Base-by-base conservation (phyloP, 2,113 vertebrate genomes). In the Formicarius rufipectus region DNA sequence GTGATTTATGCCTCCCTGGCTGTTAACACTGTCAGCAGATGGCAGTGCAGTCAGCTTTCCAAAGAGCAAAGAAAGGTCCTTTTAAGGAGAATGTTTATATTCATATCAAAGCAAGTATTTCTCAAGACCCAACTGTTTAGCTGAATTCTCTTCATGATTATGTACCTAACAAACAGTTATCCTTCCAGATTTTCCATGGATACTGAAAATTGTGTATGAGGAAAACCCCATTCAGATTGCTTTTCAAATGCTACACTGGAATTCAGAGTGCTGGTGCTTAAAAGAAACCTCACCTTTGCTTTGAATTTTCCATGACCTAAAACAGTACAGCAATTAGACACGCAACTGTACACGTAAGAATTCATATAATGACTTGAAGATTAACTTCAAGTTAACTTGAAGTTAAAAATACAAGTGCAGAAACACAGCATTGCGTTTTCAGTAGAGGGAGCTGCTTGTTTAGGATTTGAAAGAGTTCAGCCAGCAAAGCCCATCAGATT, bases 11-110 rank as follows among this genome's bases (percentile, higher is more conserved):
- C 30, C 45, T n/a, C 64, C 20, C 40, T 53, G 35, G 17, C 1
- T 63, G 52, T 19, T 31, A 74, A 25, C 39, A 27, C 17, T 45
- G 80, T 35, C 96, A 91, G 92, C 86, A 97, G 96, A 76, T 93
- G 97, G 96, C 96, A 96, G 64, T 93, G 74, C 81, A 93, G 85
- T 42, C 86, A 96, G 33, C 50, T 16, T 40, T 31, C 33, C 9
- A 39, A 85, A 64, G 8, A 77, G 58, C 30, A 49, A 73, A 73
- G 50, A 60, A 77, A 85, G 30, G 39, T 47, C 31, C 56, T 91
- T 89, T 45, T 56, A 81, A 86, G 23, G 16, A 68, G 28, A 44
- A 44, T 27, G 39, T 31, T 12, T n/a, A 16, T 53, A 19, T 83
- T 55, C 20, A 14, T 21, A 8, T 40, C n/a, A 60, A 74, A 80